Base-by-base conservation (phyloP, 2,888 invertebrate species). In the Morinoia aosen region DNA sequence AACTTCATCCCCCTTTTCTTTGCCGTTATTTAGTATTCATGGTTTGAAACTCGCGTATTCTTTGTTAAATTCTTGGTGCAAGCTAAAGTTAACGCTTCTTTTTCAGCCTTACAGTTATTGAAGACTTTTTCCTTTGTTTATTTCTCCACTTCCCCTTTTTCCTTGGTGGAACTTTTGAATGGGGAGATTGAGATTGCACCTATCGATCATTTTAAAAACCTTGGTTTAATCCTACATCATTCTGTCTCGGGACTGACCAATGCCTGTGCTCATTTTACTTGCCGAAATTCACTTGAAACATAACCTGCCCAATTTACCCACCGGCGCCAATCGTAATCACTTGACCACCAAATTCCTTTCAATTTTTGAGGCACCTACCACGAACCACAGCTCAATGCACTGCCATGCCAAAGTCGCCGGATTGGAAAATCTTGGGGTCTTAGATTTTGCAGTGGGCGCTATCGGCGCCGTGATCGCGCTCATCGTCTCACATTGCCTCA, bases 391-490 rank as follows among this genome's bases (percentile, higher is more conserved):
- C 76, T 76, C 76, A 76, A 8, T 76, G 76, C 76, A 76, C 76
- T 76, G 76, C 76, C 76, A 76, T 76, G 76, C 33, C 25, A 12
- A 33, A 33, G 76, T 76, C 76, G 25, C 33, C 19, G 76, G 76
- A 76, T 76, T 33, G 76, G 76, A 8, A 76, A 76, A 76, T 76
- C 76, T 76, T 19, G 1, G 25, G 33, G 76, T 76, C 76, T 76
- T 76, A 76, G 76, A 76, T 76, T 19, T 2, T 76, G 76, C 76
- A 76, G 19, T 76, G 90, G 10, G 90, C 40, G 90, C 40, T 90
- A 90, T 90, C 90, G 48, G 90, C 40, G 90, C 90, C 90, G 48
- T 40, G 16, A 90, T 90, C 90, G 90, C 90, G 16, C 90, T 90
- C 39, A 90, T 90, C 90, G 90, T 39, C 90, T 90, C 48, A 40